Conservation (phyloP, 2,113 vertebrate species). For the Alaudala cheleensis region DNA sequence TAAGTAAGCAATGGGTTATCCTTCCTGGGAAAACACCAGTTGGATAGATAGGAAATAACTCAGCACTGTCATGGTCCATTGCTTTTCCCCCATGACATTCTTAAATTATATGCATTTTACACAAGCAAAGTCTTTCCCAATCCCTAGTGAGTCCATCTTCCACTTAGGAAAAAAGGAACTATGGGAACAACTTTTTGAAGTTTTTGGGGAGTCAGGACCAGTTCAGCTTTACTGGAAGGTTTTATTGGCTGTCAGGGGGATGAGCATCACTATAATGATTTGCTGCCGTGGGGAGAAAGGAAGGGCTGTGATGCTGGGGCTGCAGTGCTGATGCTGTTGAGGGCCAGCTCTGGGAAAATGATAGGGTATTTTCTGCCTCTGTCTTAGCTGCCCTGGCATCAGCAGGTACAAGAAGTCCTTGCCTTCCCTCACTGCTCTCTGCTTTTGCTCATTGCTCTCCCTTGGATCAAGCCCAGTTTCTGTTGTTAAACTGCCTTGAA, state of each 20-base stretch:
- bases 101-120: not conserved
- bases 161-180: not conserved
- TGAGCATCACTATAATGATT: not conserved
- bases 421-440: not conserved
- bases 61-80: not conserved
- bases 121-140: not conserved
- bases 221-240: not conserved
- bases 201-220: not conserved
- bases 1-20: not conserved
- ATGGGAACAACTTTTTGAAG: not conserved
- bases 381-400: not conserved
- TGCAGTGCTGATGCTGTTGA: fast-evolving
- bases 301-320: not conserved
- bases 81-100: fast-evolving
- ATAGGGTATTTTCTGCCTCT: not conserved
- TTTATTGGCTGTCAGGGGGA: not conserved
- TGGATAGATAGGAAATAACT: not conserved
- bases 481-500: not conserved
- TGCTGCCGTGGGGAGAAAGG: not conserved
- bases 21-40: not conserved
- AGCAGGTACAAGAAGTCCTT: not conserved
- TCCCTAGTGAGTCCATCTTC: not conserved
- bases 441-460: not conserved
- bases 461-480: not conserved
- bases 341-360: not conserved